These are phyloP conservation scores for Willisornis vidua DNA, from an alignment of 2,113 vertebrate species.

Conservation along the genomic window DNA sequence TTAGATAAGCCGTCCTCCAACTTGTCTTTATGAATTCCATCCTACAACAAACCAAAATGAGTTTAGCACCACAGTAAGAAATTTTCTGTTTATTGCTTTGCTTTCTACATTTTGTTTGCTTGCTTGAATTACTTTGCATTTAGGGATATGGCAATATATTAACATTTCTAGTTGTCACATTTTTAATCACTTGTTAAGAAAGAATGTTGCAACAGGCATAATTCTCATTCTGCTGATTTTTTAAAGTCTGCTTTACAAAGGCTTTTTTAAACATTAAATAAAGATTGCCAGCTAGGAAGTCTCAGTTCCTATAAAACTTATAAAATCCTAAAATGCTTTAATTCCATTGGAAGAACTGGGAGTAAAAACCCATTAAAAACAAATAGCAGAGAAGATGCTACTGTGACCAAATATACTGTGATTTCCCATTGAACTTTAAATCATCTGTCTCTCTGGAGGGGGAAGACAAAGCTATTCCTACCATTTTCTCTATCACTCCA, in stretches of 20 bases:
- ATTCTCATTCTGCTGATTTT: not conserved
- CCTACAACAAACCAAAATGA: slow-evolving; percentile 51
- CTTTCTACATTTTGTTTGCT: not conserved
- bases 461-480: not conserved
- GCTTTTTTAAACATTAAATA: not conserved
- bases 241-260: not conserved
- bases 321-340: not conserved
- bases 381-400: not conserved
- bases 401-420: not conserved
- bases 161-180: not conserved
- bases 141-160: not conserved
- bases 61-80: not conserved
- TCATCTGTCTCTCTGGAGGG: not conserved
- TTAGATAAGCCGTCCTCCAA: not conserved
- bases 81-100: not conserved
- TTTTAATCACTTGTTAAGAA: not conserved
- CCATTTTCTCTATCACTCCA: not conserved
- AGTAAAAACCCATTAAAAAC: not conserved
- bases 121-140: not conserved
- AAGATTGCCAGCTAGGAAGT: not conserved
- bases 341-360: not conserved
- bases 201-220: not conserved
- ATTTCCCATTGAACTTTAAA: not conserved
- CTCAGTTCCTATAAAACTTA: not conserved
- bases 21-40: not conserved